These are phyloP conservation scores for Ammospiza nelsoni DNA, from an alignment of 2,113 vertebrate genomes.

Conservation along the genomic window DNA sequence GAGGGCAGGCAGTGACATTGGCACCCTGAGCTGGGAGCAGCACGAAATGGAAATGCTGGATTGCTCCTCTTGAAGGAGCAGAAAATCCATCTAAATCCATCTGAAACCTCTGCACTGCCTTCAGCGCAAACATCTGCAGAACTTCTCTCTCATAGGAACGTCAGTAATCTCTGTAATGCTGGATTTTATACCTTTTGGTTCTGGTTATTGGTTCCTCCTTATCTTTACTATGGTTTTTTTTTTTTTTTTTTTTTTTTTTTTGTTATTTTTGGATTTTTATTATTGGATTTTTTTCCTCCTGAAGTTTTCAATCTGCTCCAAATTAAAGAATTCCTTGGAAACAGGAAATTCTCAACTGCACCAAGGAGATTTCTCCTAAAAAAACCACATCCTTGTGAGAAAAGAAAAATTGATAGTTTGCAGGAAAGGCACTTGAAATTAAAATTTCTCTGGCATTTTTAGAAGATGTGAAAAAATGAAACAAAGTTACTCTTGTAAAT, in stretches of 20 bases:
- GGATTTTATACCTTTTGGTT: background rate
- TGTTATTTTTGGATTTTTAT: no score
- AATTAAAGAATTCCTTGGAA: background rate
- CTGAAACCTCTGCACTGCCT: background rate
- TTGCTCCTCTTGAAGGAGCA: background rate
- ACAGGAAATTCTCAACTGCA: background rate
- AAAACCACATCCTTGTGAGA: background rate
- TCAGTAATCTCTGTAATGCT: background rate
- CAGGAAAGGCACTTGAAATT: background rate
- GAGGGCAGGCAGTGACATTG: background rate
- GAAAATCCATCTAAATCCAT: background rate
- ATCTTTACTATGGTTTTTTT: background rate
- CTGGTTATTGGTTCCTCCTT: background rate
- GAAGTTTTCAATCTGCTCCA: background rate
- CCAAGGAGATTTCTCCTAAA: background rate
- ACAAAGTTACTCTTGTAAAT: background rate
- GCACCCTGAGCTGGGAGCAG: background rate
- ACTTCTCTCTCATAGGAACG: background rate
- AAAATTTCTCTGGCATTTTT: background rate
- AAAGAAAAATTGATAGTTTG: background rate
- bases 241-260: background rate
- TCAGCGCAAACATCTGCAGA: background rate
- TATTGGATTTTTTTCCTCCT: no score
- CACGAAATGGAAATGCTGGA: background rate
- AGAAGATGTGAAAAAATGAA: background rate